Conservation (phyloP, 2,113 vertebrate species). For the Galemys pyrenaicus region DNA sequence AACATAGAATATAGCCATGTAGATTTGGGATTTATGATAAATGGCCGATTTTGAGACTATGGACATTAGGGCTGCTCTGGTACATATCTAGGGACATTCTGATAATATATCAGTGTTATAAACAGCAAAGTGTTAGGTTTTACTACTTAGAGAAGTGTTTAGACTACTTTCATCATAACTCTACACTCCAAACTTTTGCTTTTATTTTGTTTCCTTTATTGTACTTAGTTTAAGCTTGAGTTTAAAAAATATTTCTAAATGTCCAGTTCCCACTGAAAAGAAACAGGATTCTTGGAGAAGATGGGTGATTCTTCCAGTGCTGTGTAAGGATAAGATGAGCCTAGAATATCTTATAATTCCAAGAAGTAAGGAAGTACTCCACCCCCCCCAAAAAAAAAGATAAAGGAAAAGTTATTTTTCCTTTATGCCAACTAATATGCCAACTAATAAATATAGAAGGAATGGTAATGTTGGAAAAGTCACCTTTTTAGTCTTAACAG, state of each 20-base stretch:
- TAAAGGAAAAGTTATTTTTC: not conserved
- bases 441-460: not conserved
- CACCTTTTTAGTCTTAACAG: not conserved
- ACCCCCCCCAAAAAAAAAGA: not conserved
- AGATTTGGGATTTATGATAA: not conserved
- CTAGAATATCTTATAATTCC: not conserved
- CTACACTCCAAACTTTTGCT: not conserved
- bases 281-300: not conserved
- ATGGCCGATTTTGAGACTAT: not conserved
- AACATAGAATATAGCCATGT: not conserved
- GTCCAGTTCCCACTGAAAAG: not conserved
- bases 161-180: not conserved
- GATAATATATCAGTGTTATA: not conserved
- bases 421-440: conserved; percentile 25
- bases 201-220: not conserved
- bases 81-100: not conserved
- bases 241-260: not conserved
- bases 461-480: conserved; percentile 1
- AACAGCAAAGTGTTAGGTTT: not conserved
- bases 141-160: not conserved
- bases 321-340: not conserved
- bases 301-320: not conserved
- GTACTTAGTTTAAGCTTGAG: not conserved
- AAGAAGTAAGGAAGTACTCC: not conserved
- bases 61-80: not conserved